Base-by-base conservation (phyloP, 2,888 invertebrate genomes). In the Candidula unifasciata region DNA sequence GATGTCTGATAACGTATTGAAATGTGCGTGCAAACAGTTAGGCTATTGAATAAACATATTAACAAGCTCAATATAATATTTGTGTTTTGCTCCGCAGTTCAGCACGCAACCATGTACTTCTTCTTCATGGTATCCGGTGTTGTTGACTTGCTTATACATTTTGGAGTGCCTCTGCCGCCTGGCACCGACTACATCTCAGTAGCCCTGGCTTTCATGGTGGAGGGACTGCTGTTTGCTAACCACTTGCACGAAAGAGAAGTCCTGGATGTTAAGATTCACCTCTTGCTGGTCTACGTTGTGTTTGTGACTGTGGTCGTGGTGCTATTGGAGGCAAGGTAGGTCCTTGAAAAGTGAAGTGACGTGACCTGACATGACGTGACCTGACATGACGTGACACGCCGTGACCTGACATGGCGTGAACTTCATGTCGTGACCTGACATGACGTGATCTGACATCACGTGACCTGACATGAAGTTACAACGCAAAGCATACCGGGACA, bases 21-120 rank as follows among this genome's bases (percentile, higher is more conserved):
- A 44, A 44, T 44, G 44, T 44, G 8, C 13, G 44, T 6, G 44
- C 13, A 44, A 6, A 44, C 6, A 44, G 13, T 44, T 1, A 10
- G 44, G 13, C 13, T 44, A 10, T 44, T 44, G 44, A 44, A 10
- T 6, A 44, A 44, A 13, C 6, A 44, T 10, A 44, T 44, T 44
- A 44, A 44, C 44, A 44, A n/a, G 2, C 13, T 44, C 44, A 44
- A 44, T 6, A 10, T 44, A 44, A 44, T 44, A 44, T 10, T 44
- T 0, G 0, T 68, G 3, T 27, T 18, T 21, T 35, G 3, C 33
- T 82, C 60, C 57, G 94, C 94, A 89, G 94, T 92, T 27, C 95
- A 95, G 87, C 95, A 95, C 89, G 93, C 94, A 77, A 94, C 94
- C 33, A 95, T 95, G 94, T 95, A 94, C 89, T 94, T 94, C 90